Evolutionary conservation across 2,888 invertebrate genomes (phyloP).

Genomic region (Hyalella azteca): DNA sequence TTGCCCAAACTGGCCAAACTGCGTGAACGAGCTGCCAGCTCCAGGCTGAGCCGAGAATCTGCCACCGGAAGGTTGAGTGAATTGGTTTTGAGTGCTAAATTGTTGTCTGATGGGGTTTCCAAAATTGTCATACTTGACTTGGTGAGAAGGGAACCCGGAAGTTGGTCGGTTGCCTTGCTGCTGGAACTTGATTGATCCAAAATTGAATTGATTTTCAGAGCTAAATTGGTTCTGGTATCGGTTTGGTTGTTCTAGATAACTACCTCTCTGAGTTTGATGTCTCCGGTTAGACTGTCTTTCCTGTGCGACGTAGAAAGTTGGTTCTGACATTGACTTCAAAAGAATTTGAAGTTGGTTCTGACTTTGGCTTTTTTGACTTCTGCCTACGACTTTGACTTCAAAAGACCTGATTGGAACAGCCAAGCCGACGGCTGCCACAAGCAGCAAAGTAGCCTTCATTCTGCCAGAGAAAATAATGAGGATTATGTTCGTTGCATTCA

Average conservation of each 20-base stretch:
- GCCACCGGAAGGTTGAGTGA: too few species aligned
- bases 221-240: neutral
- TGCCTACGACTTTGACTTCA: neutral
- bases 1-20: slow-evolving; percentile 1
- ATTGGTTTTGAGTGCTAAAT: too few species aligned
- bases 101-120: neutral
- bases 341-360: neutral
- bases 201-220: too few species aligned
- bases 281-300: neutral
- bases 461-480: neutral
- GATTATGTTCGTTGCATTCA: too few species aligned
- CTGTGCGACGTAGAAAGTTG: neutral
- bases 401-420: neutral
- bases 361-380: neutral
- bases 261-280: neutral
- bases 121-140: neutral
- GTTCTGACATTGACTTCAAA: neutral
- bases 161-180: too few species aligned
- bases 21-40: too few species aligned
- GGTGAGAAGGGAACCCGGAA: too few species aligned
- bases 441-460: neutral
- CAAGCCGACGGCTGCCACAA: neutral
- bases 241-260: slow-evolving; percentile 7
- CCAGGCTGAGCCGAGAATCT: too few species aligned
- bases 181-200: too few species aligned